These are phyloP conservation scores for Oreochromis mossambicus DNA, from an alignment of 2,797 vertebrate genomes.

Conservation along the genomic window DNA sequence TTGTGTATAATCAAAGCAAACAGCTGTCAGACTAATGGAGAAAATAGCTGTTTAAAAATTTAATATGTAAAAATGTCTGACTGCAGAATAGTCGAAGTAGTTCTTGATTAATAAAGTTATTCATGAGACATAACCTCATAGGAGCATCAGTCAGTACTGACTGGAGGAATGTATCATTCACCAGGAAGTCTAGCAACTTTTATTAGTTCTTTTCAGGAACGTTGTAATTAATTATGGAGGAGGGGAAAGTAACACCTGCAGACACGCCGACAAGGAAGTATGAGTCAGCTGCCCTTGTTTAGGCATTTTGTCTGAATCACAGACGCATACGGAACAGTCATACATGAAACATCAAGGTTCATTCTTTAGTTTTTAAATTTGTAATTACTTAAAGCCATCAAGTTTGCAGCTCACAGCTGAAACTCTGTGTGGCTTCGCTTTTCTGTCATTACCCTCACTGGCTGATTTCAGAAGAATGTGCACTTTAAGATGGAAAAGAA, in stretches of 20 bases:
- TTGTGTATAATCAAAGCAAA: background rate
- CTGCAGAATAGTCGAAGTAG: background rate
- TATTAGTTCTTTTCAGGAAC: slow-evolving; percentile 15
- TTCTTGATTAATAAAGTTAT: background rate
- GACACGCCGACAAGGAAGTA: background rate
- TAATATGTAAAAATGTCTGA: background rate
- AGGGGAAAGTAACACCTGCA: slow-evolving; percentile 36
- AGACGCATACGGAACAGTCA: background rate
- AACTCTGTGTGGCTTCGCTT: background rate
- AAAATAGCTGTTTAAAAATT: background rate
- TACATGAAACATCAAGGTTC: background rate
- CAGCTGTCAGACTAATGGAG: background rate
- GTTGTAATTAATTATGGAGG: background rate
- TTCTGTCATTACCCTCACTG: background rate
- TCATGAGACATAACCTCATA: background rate
- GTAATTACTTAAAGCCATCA: background rate
- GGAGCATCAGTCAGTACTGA: background rate
- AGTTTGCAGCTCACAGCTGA: background rate
- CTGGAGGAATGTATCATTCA: background rate
- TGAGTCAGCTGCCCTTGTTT: slow-evolving; percentile 36
- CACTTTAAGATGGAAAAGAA: background rate
- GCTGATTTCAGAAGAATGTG: slow-evolving; percentile 23
- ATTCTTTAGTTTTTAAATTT: background rate
- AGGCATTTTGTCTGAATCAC: slow-evolving; percentile 17
- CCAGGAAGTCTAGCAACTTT: background rate